phyloP scores from a whole-genome alignment of 2,113 vertebrate genomes.

The Hiodon alosoides region DNA sequence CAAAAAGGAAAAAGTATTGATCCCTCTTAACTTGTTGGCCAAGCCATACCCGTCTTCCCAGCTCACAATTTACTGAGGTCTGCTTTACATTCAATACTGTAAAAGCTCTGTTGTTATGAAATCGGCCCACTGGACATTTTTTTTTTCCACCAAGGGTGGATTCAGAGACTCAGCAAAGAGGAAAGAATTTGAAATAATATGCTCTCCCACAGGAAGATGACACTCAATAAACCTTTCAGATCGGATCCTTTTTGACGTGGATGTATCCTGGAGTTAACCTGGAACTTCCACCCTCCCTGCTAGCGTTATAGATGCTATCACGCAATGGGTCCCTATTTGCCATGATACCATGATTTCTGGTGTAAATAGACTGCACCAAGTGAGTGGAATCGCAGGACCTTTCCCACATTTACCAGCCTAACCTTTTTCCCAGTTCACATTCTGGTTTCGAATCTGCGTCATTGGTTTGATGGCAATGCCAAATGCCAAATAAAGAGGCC shows the following conservation, averaged over 20 bases:
- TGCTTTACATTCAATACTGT: too few relatives aligned
- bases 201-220: slow-evolving; percentile 13
- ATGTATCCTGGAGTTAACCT: slow-evolving; percentile 18
- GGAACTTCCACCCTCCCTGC: not conserved
- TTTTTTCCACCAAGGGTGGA: not conserved
- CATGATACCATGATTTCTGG: not conserved
- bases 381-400: too few relatives aligned
- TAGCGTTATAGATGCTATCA: not conserved
- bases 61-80: too few relatives aligned
- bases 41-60: too few relatives aligned
- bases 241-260: not conserved
- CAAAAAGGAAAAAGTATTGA: too few relatives aligned
- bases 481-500: not conserved
- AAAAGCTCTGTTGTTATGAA: too few relatives aligned
- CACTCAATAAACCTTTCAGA: slow-evolving; percentile 5
- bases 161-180: slow-evolving; percentile 2
- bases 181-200: slow-evolving; percentile 4
- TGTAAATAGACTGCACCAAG: not conserved
- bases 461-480: not conserved
- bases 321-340: not conserved
- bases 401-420: not conserved
- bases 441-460: not conserved
- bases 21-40: too few relatives aligned
- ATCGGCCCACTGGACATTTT: too few relatives aligned
- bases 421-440: not conserved